Evolutionary conservation across 2,888 invertebrate species (phyloP), one percentile per base, ranked within the genome.

Genomic region (Amaurobius ferox): DNA sequence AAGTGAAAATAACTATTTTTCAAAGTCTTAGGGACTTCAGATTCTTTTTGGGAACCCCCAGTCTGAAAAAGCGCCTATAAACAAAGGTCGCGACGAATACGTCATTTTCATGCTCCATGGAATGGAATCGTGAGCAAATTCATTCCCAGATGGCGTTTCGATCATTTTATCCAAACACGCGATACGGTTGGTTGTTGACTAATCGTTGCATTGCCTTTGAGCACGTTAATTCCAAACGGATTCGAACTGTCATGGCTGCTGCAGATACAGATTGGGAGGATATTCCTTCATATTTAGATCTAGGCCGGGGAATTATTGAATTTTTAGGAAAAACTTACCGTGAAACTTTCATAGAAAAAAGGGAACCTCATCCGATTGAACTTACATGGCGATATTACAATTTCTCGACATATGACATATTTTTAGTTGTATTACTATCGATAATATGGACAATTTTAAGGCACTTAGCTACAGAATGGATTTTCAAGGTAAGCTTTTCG

Each of bases 391-490:
- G 71, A 16, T 76, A 79, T 61, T 79, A 67, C 39, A 79, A 86
- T 71, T 86, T 79, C 44, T 71, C 29, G 35, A 30, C 32, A 16
- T 30, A 39, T 16, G 79, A 79, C 30, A 61, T 86, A 48, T 64
- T 76, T 11, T 73, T 88, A 13, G 77, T 89, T 35, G n/a, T 89
- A 40, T 26, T 83, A 19, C 40, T 89, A 48, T 71, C 88, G 26
- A 74, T 88, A 40, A 71, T 78, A 70, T 89, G 89, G 88, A 88
- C 89, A n/a, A 39, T 88, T 30, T 73, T 88, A n/a, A 81, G 89
- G 62, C 74, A 87, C 72, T 39, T 87, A 29, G 48, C 81, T 19
- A 88, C 89, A 6, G 87, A 88, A 78, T 32, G 73, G 35, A 62
- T 88, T 72, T 89, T 89, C 74, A 88, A 88, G 86, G 89, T 89